A percentile compares a stretch with the other conserved stretches of the same genome.
Evolutionary conservation across 2,888 invertebrate species (phyloP).

Genomic region (Dicyrtomina minuta): DNA sequence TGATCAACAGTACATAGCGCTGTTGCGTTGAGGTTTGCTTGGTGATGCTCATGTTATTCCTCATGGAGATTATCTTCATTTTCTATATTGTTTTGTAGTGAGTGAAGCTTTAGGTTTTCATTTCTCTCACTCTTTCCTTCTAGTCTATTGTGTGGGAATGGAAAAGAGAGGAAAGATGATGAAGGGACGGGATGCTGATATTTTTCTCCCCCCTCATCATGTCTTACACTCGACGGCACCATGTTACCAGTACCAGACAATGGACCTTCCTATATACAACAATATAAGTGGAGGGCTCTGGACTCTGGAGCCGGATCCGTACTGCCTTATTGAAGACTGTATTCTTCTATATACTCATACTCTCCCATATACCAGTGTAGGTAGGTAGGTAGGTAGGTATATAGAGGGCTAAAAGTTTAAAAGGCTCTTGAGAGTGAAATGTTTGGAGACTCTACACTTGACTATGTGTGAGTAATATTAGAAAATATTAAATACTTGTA

Average conservation of each 20-base stretch:
- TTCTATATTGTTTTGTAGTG: no score
- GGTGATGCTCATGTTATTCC: background rate
- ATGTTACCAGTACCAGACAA: no score
- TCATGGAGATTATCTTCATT: background rate
- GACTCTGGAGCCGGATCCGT: no score
- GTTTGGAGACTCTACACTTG: conserved; percentile 20
- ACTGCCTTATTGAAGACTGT: background rate
- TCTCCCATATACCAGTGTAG: background rate
- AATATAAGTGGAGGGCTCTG: background rate
- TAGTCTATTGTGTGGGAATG: conserved; percentile 14
- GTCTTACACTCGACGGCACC: no score
- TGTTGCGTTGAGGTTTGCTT: conserved; percentile 2
- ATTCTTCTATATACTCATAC: background rate
- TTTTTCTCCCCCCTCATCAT: no score
- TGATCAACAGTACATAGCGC: background rate
- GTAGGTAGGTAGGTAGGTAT: no score
- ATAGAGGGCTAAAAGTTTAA: background rate
- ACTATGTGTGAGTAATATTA: background rate
- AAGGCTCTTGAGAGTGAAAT: conserved; percentile 19
- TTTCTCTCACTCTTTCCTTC: background rate
- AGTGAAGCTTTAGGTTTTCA: background rate
- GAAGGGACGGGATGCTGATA: no score
- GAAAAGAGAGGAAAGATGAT: background rate
- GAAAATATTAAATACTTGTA: background rate
- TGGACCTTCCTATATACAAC: no score